Evolutionary conservation across 2,888 invertebrate genomes (phyloP).

Genomic region (Notodonta ziczac): DNA sequence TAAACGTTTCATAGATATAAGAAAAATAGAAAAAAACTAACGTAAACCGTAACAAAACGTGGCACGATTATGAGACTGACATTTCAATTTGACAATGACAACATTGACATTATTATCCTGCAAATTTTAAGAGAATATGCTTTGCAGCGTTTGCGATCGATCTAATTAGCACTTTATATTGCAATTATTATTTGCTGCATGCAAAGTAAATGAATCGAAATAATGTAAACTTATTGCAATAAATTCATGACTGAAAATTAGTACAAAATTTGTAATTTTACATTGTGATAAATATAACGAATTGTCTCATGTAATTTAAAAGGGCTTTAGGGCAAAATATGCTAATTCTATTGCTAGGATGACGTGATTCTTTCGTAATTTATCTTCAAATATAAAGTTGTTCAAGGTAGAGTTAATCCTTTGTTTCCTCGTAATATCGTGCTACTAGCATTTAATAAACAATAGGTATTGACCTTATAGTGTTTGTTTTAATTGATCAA

Average conservation of each 20-base stretch:
- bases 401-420: conserved; percentile 21
- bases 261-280: conserved; percentile 1
- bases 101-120: conserved; percentile 16
- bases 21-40: background rate
- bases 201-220: conserved; percentile 6
- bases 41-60: conserved; percentile 5
- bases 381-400: conserved; percentile 3
- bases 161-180: background rate
- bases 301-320: conserved; percentile 14
- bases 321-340: conserved; percentile 2
- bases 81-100: conserved; percentile 4
- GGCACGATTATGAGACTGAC: background rate
- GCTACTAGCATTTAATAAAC: background rate
- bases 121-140: conserved; percentile 18
- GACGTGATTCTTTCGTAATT: conserved; percentile 39
- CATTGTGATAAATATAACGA: background rate
- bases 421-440: conserved; percentile 9
- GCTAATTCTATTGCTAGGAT: conserved; percentile 14
- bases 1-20: background rate
- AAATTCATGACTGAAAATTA: conserved; percentile 31
- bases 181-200: background rate
- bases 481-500: conserved; percentile 10
- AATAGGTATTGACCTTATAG: background rate
- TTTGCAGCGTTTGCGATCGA: background rate
- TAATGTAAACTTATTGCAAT: conserved; percentile 5